These are phyloP conservation scores for Diplosoma virens DNA, from an alignment of 23 tunicate species.

Conservation along the genomic window DNA sequence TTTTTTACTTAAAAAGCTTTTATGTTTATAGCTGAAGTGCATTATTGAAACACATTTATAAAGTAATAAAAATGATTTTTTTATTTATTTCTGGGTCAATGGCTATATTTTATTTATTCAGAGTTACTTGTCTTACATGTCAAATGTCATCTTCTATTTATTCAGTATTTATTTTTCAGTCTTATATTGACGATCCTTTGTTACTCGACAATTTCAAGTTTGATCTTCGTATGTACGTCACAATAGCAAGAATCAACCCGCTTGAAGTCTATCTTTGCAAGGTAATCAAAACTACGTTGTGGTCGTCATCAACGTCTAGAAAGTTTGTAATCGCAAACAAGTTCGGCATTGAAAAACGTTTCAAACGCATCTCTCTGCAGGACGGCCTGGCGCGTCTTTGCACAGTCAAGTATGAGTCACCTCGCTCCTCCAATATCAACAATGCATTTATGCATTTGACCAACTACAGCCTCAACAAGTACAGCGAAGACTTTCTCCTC, in stretches of 20 bases:
- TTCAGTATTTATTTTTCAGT: conserved; percentile 41
- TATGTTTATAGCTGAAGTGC: too few species aligned
- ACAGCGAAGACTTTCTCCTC: conserved; percentile 64
- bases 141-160: too few species aligned
- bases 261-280: conserved; percentile 86
- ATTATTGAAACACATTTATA: too few species aligned
- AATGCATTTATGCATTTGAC: conserved; percentile 86
- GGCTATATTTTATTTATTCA: not conserved
- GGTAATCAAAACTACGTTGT: conserved; percentile 10
- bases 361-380: conserved; percentile 23
- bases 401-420: conserved; percentile 71
- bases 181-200: conserved; percentile 73
- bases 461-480: conserved; percentile 89
- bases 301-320: not conserved
- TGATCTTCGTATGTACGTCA: conserved; percentile 83
- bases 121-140: not conserved
- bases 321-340: too few species aligned
- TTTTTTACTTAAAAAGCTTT: too few species aligned
- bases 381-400: conserved; percentile 95
- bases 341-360: too few species aligned
- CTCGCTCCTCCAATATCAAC: conserved; percentile 52
- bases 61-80: too few species aligned
- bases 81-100: too few species aligned
- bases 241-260: conserved; percentile 73
- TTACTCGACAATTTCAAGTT: conserved; percentile 84